Conservation (phyloP, 2,888 invertebrate genomes). For the Ectemnius lituratus region DNA sequence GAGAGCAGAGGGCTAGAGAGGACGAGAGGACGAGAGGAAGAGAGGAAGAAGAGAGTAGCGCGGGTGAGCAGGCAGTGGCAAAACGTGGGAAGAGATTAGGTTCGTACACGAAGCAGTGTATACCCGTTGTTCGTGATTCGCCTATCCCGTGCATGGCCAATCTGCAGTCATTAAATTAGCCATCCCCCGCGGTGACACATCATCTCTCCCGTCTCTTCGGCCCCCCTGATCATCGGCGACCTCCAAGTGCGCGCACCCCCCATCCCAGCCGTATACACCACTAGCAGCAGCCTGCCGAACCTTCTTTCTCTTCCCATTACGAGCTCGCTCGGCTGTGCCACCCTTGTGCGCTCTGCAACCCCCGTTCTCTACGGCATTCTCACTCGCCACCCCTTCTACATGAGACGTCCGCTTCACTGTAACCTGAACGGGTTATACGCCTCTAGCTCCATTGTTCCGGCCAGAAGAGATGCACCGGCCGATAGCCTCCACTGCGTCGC, state of each 20-base stretch:
- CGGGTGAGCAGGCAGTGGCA: background rate
- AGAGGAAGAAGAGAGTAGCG: too few relatives aligned
- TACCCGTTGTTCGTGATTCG: conserved; percentile 31
- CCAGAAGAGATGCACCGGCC: conserved; percentile 46
- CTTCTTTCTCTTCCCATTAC: background rate
- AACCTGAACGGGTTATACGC: background rate
- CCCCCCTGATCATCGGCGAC: conserved; percentile 8
- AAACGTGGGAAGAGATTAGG: conserved; percentile 46
- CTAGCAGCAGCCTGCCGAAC: conserved; percentile 42
- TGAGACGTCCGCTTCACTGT: too few relatives aligned
- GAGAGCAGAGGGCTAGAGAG: too few relatives aligned
- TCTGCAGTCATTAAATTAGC: conserved; percentile 74
- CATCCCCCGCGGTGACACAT: conserved; percentile 66
- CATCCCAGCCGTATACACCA: conserved; percentile 29
- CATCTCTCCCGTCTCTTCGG: conserved; percentile 46
- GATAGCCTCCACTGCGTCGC: conserved; percentile 15
- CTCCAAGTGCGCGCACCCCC: conserved; percentile 19
- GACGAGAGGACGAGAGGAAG: too few relatives aligned
- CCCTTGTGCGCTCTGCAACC: too few relatives aligned
- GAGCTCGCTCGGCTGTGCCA: too few relatives aligned
- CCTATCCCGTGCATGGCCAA: conserved; percentile 66
- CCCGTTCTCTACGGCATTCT: too few relatives aligned
- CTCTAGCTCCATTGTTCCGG: conserved; percentile 50
- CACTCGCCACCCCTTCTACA: too few relatives aligned
- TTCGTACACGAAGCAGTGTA: conserved; percentile 23